Evolutionary conservation across 2,113 vertebrate genomes (phyloP), one percentile per base, ranked within the genome.

Genomic region (Cyphomyrus discorhynchus): DNA sequence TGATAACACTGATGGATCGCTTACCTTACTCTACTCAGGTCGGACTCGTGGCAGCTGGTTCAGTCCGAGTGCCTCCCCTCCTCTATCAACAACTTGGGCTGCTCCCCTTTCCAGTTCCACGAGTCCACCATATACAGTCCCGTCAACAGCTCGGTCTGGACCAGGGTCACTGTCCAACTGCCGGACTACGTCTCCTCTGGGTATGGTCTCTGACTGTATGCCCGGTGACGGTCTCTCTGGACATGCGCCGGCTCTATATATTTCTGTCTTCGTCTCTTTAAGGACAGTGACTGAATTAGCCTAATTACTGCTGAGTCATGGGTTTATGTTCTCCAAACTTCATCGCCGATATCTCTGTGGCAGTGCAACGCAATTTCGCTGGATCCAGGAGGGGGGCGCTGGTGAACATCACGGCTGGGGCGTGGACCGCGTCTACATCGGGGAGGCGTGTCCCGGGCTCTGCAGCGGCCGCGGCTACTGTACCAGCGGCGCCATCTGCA

Each of bases 361-460:
- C 94, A 99, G 98, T 86, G 98, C 98, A 0, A 99, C 98, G 0
- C 98, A 99, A 94, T 99, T 99, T 94, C 98, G 98, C 88, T 99
- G 98, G 98, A 98, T 99, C 94, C 98, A 99, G 92, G 97, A 97
- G 89, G 97, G 97, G 24, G 98, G 98, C 80, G 96, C 96, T 1
- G 95, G 97, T 0, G 98, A 99, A 94, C 96, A 97, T 66, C 97
- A 98, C 90, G 97, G 97, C 95, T 99, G 98, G 98, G 98, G 96
- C 0, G 97, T 99, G 0, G 98, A 99, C 93, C 97, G 98, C 0
- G 98, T 99, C 74, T 99, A 99, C 93, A 98, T 99, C 0, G 98
- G 98, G 10, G 98, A 99, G 93, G 96, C 97, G 0, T 99, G 98
- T 90, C 97, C 97, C 0, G 97, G 97, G 90, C 96, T 99, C 90